phyloP scores from a whole-genome alignment of 2,797 vertebrate genomes.

The Rhabdophis nuchalis region DNA sequence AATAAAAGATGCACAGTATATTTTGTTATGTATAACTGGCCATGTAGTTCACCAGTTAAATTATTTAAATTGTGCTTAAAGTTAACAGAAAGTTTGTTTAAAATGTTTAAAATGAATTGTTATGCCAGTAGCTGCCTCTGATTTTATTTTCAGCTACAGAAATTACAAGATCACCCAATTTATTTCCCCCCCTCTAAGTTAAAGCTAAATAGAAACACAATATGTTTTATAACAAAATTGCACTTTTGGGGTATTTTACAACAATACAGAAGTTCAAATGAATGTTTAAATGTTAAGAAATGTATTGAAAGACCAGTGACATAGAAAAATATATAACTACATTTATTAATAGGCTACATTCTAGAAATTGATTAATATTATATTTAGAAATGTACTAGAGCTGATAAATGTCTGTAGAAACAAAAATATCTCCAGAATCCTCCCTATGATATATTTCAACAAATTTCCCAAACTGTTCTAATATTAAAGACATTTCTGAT shows the following conservation, averaged over 20 bases:
- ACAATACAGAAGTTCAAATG: not conserved
- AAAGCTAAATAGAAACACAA: accelerated
- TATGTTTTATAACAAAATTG: not conserved
- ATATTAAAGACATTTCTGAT: not conserved
- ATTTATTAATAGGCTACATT: not conserved
- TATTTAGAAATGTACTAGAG: not conserved
- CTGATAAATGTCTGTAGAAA: not conserved
- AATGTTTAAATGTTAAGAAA: not conserved
- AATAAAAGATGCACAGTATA: slow-evolving; percentile 53
- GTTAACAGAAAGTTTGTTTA: slow-evolving; percentile 29
- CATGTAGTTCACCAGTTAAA: not conserved
- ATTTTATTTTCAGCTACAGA: slow-evolving; percentile 7
- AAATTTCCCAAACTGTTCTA: not conserved
- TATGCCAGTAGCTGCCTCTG: not conserved
- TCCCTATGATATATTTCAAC: not conserved
- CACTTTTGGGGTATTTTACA: not conserved
- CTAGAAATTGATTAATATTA: not conserved
- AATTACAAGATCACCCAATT: not conserved
- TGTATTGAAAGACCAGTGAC: not conserved
- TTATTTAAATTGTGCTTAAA: not conserved
- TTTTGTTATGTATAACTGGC: not conserved
- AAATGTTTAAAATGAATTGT: not conserved
- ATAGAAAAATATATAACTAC: not conserved
- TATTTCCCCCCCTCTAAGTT: not conserved
- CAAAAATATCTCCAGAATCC: not conserved